Conservation (phyloP, 2,888 invertebrate species). For the Baronia brevicornis region DNA sequence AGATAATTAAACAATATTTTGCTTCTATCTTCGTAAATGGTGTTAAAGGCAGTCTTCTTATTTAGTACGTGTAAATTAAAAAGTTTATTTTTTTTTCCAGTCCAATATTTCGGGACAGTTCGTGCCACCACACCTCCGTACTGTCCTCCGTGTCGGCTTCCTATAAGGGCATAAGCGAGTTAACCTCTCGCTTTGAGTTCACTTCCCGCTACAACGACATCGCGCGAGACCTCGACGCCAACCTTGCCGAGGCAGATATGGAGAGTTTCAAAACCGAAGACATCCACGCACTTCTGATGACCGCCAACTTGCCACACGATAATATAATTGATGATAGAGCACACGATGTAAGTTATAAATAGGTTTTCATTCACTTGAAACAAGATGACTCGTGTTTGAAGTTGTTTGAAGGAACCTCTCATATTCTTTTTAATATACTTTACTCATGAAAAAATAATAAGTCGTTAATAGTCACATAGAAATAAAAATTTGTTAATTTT, state of each 20-base stretch:
- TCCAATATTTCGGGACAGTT: constrained; percentile 84
- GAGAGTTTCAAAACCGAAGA: constrained; percentile 94
- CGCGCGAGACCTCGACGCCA: constrained; percentile 92
- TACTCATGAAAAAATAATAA: no score
- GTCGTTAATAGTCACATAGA: no score
- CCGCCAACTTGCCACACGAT: constrained; percentile 83
- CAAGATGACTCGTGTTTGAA: no score
- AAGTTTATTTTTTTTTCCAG: constrained; percentile 45
- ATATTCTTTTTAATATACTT: no score
- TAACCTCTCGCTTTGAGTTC: constrained; percentile 68
- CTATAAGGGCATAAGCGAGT: constrained; percentile 81
- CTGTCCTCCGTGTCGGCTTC: constrained; percentile 87
- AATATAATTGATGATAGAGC: constrained; percentile 68
- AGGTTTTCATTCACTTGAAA: no score
- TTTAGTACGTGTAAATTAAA: no score
- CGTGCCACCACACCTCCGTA: constrained; percentile 87
- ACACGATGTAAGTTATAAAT: constrained; percentile 67
- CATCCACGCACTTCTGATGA: constrained; percentile 87
- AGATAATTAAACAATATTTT: no score
- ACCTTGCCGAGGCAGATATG: constrained; percentile 96
- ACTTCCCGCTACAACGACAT: constrained; percentile 87
- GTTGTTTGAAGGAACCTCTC: no score
- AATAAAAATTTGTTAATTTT: no score
- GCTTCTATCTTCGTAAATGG: no score
- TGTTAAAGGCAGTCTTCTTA: no score